Evolutionary conservation across 2,888 invertebrate species (phyloP), one percentile per base, ranked within the genome.

Genomic region (Rhamnusium bicolor): DNA sequence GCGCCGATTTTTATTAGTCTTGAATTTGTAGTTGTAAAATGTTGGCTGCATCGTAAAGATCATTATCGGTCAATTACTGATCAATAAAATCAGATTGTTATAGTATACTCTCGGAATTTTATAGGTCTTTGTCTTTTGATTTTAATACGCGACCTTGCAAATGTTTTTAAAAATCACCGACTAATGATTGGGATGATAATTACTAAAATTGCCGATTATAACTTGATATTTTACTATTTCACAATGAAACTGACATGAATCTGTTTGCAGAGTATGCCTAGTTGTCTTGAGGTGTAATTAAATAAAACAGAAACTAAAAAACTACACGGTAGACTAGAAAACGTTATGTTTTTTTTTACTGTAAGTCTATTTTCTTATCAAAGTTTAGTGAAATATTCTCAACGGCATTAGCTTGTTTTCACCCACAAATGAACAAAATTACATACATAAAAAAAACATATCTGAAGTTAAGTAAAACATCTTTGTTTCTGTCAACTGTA

Each of bases 11-110:
- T 84, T 84, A 84, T 79, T 78, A 73, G 74, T 72, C 72, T 78
- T 79, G 79, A 81, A 83, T 85, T 85, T 83, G 83, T 84, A 82
- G 85, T 75, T 82, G 79, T 85, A 85, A 84, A 86, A 84, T 77
- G 78, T 74, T 63, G 77, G 79, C 78, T 73, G 78, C 80, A 63
- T 82, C 83, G 82, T 85, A 85, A 84, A 84, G 84, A 84, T 84
- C 82, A 84, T 85, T 85, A 85, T 85, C 84, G 83, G 79, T 82
- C 83, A 83, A 84, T 85, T 85, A 85, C 83, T 83, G 84, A 82
- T 82, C 84, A 85, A 85, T 85, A 84, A 85, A 85, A 82, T 81
- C 81, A 77, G 81, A 81, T 82, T 82, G 82, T 82, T 84, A 82
- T 80, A 80, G 81, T 58, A 61, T 66, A 16, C 49, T 60, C 27